Percentiles rank a stretch among this genome's conserved stretches.
Evolutionary conservation across 2,888 invertebrate genomes (phyloP).

Genomic region (Ectobius pallidus): DNA sequence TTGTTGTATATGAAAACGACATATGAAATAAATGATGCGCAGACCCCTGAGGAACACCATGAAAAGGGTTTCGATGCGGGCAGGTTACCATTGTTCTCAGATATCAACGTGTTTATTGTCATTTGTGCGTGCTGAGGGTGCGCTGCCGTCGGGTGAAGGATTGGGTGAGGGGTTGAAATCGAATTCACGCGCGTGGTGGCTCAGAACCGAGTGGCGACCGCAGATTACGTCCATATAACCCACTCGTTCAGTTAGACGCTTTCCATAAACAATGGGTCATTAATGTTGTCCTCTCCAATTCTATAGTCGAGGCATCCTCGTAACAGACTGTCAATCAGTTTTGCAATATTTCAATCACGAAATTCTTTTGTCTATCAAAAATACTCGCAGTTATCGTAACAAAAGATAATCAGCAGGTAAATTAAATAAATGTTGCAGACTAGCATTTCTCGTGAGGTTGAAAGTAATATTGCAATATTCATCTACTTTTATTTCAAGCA

Average conservation of each 20-base stretch:
- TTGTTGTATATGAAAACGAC: no score
- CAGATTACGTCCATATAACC: conserved; percentile 18
- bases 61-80: not conserved
- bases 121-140: not conserved
- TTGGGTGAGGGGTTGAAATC: not conserved
- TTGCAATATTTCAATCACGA: no score
- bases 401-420: no score
- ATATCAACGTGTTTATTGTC: conserved; percentile 6
- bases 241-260: conserved; percentile 6
- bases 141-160: no score
- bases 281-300: conserved; percentile 9
- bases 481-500: no score
- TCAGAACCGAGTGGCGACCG: conserved; percentile 1
- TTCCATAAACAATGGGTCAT: conserved; percentile 12
- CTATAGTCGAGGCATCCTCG: no score
- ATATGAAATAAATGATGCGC: not conserved
- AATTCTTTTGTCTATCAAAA: no score
- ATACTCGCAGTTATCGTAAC: no score
- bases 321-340: no score
- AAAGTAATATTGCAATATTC: no score
- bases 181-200: conserved; percentile 2
- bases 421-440: no score
- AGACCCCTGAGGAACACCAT: not conserved
- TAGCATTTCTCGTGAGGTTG: no score
- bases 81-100: not conserved